These are phyloP conservation scores for Ascaphus truei DNA, from an alignment of 2,113 vertebrate genomes.

Conservation along the genomic window DNA sequence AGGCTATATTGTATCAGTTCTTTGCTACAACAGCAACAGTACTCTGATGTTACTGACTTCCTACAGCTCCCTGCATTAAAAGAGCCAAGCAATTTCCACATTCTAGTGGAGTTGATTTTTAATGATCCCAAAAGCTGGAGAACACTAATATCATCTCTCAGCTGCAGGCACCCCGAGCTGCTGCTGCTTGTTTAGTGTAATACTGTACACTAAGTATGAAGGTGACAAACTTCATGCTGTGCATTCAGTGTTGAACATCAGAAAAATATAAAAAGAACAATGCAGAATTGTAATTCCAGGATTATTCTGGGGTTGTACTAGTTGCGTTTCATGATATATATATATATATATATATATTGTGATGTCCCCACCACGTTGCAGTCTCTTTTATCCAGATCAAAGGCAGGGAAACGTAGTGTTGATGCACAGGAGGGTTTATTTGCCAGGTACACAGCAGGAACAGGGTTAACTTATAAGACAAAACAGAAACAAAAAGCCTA, in stretches of 20 bases:
- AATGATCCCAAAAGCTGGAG: slow-evolving; percentile 18
- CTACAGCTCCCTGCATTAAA: slow-evolving; percentile 23
- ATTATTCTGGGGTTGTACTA: too few species aligned
- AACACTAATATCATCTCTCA: slow-evolving; percentile 29
- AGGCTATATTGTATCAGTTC: slow-evolving; percentile 26
- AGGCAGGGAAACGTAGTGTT: too few species aligned
- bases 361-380: too few species aligned
- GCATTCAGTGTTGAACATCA: neutral
- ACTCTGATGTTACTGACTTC: slow-evolving; percentile 2
- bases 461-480: too few species aligned
- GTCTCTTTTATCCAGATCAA: too few species aligned
- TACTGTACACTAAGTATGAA: slow-evolving; percentile 3
- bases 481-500: too few species aligned
- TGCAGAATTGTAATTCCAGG: too few species aligned
- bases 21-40: slow-evolving; percentile 18
- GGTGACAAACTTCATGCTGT: neutral
- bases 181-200: neutral
- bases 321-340: too few species aligned
- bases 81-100: slow-evolving; percentile 24
- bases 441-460: too few species aligned
- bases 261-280: slow-evolving; percentile 1
- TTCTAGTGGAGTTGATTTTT: slow-evolving; percentile 27
- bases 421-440: too few species aligned
- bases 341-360: too few species aligned
- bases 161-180: neutral